Evolutionary conservation across 2,113 vertebrate genomes (phyloP).

Genomic region (Sphyrna mokarran): DNA sequence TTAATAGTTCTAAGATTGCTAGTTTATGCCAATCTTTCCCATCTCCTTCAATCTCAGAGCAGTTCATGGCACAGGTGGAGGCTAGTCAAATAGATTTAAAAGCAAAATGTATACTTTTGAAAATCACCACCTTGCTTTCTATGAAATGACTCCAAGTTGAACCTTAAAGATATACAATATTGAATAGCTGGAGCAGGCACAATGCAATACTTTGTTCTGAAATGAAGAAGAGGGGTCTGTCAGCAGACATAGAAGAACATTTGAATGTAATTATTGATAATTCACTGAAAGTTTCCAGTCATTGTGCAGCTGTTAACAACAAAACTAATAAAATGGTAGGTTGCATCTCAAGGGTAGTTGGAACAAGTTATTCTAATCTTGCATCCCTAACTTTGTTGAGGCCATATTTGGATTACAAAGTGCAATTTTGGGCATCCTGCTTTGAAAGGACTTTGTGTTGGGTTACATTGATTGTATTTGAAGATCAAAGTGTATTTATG

Average conservation of each 20-base stretch:
- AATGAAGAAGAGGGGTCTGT: neutral
- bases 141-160: neutral
- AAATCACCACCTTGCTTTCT: neutral
- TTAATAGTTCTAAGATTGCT: neutral
- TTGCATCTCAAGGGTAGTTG: neutral
- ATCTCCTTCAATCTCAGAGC: neutral
- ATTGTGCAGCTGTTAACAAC: neutral
- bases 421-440: neutral
- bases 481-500: neutral
- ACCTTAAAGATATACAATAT: neutral
- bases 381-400: neutral
- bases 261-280: neutral
- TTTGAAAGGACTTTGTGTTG: neutral
- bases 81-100: neutral
- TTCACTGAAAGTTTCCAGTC: neutral
- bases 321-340: neutral
- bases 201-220: neutral
- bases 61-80: neutral
- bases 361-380: neutral
- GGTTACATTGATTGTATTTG: neutral
- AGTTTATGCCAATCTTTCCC: neutral
- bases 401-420: neutral
- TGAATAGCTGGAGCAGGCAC: neutral
- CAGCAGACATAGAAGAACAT: neutral
- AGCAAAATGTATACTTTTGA: neutral